These are phyloP conservation scores for Hormiphora californensis DNA, from an alignment of 37 sponge, comb jelly and placozoan species.

Conservation along the genomic window DNA sequence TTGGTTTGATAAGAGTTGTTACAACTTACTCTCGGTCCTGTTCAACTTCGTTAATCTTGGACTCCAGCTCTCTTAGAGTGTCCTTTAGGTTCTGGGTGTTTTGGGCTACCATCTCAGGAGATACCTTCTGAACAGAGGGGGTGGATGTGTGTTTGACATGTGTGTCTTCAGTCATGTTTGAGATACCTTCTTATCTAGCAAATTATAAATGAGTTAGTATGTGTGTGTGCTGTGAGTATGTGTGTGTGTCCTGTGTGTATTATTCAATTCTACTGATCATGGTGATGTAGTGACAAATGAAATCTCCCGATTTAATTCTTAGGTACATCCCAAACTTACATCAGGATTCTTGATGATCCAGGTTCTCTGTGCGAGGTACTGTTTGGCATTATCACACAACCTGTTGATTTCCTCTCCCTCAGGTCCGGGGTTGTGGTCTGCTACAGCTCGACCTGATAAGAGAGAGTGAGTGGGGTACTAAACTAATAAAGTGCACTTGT, in stretches of 20 bases:
- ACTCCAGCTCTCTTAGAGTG: conserved; percentile 19
- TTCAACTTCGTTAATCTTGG: conserved; percentile 9
- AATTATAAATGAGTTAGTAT: too few species aligned
- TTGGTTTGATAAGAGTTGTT: not conserved
- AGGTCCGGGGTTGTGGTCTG: conserved; percentile 50
- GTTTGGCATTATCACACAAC: conserved; percentile 26
- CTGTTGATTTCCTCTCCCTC: conserved; percentile 30
- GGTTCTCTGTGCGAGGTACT: not conserved
- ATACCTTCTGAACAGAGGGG: conserved; percentile 44
- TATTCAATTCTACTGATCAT: too few species aligned
- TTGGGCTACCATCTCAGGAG: conserved; percentile 33
- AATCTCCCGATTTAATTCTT: too few species aligned
- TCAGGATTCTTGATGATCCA: conserved; percentile 54
- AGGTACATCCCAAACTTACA: conserved; percentile 5
- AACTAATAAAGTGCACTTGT: too few species aligned
- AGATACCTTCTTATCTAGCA: too few species aligned
- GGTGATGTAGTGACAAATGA: too few species aligned
- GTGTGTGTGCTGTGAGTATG: too few species aligned
- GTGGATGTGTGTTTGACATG: too few species aligned
- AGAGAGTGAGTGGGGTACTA: too few species aligned
- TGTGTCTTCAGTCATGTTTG: too few species aligned
- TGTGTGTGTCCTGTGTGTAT: too few species aligned
- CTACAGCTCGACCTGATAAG: conserved; percentile 22
- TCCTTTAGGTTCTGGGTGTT: conserved; percentile 22
- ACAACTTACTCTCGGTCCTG: conserved; percentile 41